phyloP scores from a whole-genome alignment of 2,888 invertebrate genomes.

The Eueremaeus valkanovi region DNA sequence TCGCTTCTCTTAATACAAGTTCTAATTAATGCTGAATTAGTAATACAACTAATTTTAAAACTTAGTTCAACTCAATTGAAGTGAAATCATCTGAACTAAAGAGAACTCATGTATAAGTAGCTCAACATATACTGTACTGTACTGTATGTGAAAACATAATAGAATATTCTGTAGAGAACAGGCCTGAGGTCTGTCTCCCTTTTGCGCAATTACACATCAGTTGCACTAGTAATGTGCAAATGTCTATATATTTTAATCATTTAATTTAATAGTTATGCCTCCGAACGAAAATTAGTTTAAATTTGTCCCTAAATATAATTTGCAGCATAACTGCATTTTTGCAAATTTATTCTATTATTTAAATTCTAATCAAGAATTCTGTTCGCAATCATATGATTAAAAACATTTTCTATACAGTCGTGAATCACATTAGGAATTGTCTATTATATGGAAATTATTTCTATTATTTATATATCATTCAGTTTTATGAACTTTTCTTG shows the following conservation, averaged over 20 bases:
- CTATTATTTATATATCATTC: no score
- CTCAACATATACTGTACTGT: background rate
- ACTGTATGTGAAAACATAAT: background rate
- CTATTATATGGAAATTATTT: no score
- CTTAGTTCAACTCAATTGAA: background rate
- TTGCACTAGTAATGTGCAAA: conserved; percentile 1
- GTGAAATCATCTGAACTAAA: background rate
- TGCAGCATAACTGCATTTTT: background rate
- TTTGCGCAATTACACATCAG: conserved; percentile 19
- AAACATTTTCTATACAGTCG: no score
- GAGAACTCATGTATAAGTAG: background rate
- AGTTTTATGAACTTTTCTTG: no score
- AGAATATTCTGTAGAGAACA: background rate
- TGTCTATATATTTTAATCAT: conserved; percentile 2
- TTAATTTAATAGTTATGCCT: background rate
- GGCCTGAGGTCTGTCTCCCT: background rate
- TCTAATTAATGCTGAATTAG: conserved; percentile 25
- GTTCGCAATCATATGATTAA: no score
- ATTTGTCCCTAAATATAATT: background rate
- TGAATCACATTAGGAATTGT: no score
- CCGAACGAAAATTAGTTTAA: conserved; percentile 13
- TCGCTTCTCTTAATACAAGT: background rate
- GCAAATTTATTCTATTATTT: background rate
- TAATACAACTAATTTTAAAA: conserved; percentile 28
- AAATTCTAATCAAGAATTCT: background rate